Percentiles rank a stretch among this genome's conserved stretches.
Conservation (phyloP, 2,113 vertebrate genomes). For the Pao palembangensis region DNA sequence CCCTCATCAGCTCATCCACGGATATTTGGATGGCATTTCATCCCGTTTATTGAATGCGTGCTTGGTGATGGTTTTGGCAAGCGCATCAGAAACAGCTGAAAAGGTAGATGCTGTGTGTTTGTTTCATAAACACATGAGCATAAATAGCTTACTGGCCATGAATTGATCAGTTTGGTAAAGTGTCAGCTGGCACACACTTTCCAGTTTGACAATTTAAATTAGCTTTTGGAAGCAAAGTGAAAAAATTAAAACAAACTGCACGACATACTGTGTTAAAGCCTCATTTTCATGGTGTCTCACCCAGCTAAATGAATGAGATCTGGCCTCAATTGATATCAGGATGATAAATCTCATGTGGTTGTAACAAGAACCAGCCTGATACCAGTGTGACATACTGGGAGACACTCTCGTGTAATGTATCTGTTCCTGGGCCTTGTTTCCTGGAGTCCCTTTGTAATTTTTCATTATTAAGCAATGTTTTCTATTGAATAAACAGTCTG, state of each 20-base stretch:
- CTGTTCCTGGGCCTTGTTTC: slow-evolving; percentile 3
- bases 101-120: slow-evolving; percentile 14
- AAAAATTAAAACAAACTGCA: too few relatives aligned
- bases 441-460: slow-evolving; percentile 13
- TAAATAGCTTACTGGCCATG: slow-evolving; percentile 18
- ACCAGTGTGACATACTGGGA: background rate
- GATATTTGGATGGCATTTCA: slow-evolving; percentile 30
- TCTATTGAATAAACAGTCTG: slow-evolving; percentile 10
- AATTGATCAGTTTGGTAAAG: slow-evolving; percentile 2
- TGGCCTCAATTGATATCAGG: too few relatives aligned
- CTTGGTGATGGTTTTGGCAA: slow-evolving; percentile 43
- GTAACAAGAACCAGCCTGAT: too few relatives aligned
- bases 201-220: too few relatives aligned
- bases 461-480: background rate
- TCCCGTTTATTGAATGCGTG: slow-evolving; percentile 25
- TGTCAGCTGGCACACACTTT: too few relatives aligned
- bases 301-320: too few relatives aligned
- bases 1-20: slow-evolving; percentile 32
- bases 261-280: too few relatives aligned
- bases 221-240: too few relatives aligned
- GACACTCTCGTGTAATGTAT: slow-evolving; percentile 16
- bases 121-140: slow-evolving; percentile 12
- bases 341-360: too few relatives aligned
- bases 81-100: slow-evolving; percentile 19
- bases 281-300: too few relatives aligned